These are phyloP conservation scores for Mycalesis mineus DNA, from an alignment of 2,888 invertebrate genomes.

Conservation along the genomic window DNA sequence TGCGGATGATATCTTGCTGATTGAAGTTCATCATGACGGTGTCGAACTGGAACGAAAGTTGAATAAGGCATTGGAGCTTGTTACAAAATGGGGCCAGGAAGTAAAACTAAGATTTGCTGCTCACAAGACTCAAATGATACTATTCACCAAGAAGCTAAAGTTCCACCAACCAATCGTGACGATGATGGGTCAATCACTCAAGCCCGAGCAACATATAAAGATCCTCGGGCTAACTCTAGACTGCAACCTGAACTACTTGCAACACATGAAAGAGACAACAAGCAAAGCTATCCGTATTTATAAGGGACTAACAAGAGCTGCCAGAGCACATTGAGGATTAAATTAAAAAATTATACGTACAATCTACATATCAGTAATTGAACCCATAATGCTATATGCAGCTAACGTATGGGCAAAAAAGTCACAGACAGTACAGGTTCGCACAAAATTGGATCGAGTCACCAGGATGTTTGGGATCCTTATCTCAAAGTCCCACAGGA, in stretches of 20 bases:
- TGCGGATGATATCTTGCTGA: background rate
- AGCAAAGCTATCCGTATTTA: slow-evolving; percentile 14
- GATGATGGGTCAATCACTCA: slow-evolving; percentile 5
- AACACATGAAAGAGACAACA: background rate
- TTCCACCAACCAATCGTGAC: slow-evolving; percentile 13
- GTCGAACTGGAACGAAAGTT: slow-evolving; percentile 5
- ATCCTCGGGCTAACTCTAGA: slow-evolving; percentile 18
- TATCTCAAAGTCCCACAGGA: too few relatives aligned
- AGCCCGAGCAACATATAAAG: background rate
- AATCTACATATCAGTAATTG: background rate
- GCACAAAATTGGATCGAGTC: background rate
- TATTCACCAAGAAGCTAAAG: slow-evolving; percentile 22
- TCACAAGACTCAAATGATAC: slow-evolving; percentile 21
- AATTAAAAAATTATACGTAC: slow-evolving; percentile 1
- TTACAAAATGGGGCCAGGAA: slow-evolving; percentile 4
- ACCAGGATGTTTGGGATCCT: too few relatives aligned
- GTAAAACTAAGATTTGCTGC: slow-evolving; percentile 15
- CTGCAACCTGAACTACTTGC: slow-evolving; percentile 7
- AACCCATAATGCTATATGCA: slow-evolving; percentile 2
- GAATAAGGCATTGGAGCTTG: slow-evolving; percentile 8
- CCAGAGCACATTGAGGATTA: slow-evolving; percentile 13
- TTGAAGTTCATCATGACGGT: background rate
- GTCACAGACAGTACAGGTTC: too few relatives aligned
- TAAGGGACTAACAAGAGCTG: slow-evolving; percentile 9
- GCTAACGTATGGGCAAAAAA: slow-evolving; percentile 4